These are phyloP conservation scores for Amblyraja radiata DNA, from an alignment of 2,797 vertebrate species.

Conservation along the genomic window DNA sequence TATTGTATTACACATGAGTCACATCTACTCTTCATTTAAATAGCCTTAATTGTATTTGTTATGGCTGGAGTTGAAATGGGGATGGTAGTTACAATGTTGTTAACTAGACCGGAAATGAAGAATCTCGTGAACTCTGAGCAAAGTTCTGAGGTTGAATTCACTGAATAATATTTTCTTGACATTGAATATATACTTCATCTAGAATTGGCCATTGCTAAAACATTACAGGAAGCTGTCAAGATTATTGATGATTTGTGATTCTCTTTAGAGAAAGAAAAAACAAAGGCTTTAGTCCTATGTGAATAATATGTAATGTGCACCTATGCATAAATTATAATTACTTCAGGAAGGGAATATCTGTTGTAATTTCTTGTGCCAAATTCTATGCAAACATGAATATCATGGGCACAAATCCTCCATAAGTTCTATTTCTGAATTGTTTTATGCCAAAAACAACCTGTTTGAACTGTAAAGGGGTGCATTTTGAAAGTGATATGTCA, in stretches of 20 bases:
- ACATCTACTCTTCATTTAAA: not conserved
- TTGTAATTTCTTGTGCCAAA: slow-evolving; percentile 49
- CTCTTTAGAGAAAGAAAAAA: slow-evolving; percentile 50
- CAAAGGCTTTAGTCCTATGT: slow-evolving; percentile 44
- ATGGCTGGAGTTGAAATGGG: not conserved
- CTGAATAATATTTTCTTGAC: slow-evolving; percentile 51
- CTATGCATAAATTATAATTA: slow-evolving; percentile 49
- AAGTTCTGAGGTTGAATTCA: slow-evolving; percentile 39
- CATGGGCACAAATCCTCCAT: not conserved
- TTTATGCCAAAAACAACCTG: not conserved
- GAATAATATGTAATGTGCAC: slow-evolving; percentile 48
- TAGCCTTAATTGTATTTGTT: not conserved
- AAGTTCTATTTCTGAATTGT: not conserved
- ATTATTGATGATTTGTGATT: slow-evolving; percentile 50
- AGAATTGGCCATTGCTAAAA: slow-evolving; percentile 46
- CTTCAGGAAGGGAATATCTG: slow-evolving; percentile 49
- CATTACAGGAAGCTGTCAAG: slow-evolving; percentile 47
- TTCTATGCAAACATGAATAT: not conserved
- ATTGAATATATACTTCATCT: slow-evolving; percentile 46
- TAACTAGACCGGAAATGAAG: slow-evolving; percentile 17
- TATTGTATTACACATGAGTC: not conserved
- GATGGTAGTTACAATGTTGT: not conserved
- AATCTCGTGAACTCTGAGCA: not conserved
- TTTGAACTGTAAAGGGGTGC: not conserved
- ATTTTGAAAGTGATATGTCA: not conserved